Evolutionary conservation across 2,888 invertebrate species (phyloP), one percentile per base, ranked within the genome.

Genomic region (Lapara coniferarum): DNA sequence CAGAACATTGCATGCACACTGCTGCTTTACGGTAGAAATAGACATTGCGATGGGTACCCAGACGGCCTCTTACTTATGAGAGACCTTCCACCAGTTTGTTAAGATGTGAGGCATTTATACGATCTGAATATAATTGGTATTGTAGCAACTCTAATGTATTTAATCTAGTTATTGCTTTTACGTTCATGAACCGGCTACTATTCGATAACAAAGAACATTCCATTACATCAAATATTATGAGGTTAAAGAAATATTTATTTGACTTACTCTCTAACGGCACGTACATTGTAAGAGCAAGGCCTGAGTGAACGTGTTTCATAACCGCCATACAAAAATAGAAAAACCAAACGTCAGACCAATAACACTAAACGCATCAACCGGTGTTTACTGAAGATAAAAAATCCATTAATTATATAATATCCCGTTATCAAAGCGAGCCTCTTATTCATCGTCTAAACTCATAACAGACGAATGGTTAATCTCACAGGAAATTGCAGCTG

Each of bases 371-470:
- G 66, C 74, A 77, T 75, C 77, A 79, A 63, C 68, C 68, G 19
- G 30, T 63, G 53, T 63, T 44, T 63, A 56, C 68, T 68, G 51
- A 53, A 75, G 77, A 79, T 79, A 79, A 77, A 79, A 78, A 66
- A 72, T 71, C 70, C 78, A 77, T 79, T 74, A 78, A 73, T 77
- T 75, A 73, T 75, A 73, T 72, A 78, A 74, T 74, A 73, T 56
- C 57, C 37, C 71, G 71, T 69, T 73, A 73, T 73, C 72, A 71
- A 72, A 72, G 58, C 44, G 49, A 59, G 70, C 59, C 66, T 66
- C 66, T 70, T 55, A 57, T 51, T 66, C 66, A 56, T 44, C 30
- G 53, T 55, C 16, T 55, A 19, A 30, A 14, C 13, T 16, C 55
- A 66, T 37, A 66, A 37, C 37, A 44, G 12, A 53, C 12, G 55